Conservation (phyloP, 2,113 vertebrate species). For the Toxostoma redivivum region DNA sequence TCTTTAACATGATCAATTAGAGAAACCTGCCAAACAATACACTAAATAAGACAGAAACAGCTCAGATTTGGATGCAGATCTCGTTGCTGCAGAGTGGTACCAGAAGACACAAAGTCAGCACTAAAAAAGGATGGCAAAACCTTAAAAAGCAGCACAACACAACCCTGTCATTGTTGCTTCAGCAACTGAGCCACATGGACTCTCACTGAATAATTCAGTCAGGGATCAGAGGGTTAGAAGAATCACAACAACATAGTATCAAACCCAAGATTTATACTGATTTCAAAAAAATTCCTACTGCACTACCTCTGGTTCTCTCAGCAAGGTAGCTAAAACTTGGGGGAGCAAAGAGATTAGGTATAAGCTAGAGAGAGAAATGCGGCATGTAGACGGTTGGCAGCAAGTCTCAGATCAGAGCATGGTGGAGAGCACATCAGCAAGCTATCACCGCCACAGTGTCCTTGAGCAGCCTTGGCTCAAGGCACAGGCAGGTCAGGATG, state of each 20-base stretch:
- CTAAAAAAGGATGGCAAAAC: background rate
- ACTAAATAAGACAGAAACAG: background rate
- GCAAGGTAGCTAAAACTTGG: background rate
- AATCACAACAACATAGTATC: background rate
- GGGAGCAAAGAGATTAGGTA: background rate
- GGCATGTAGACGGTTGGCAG: background rate
- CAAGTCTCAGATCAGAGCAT: rapidly evolving
- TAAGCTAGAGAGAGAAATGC: background rate
- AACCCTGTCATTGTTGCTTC: background rate
- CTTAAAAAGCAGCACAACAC: background rate
- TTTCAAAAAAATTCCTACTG: background rate
- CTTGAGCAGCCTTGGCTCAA: background rate
- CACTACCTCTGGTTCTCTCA: background rate
- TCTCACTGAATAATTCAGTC: background rate
- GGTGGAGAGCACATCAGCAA: background rate
- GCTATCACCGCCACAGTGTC: rapidly evolving
- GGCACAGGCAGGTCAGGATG: background rate
- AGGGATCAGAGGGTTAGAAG: background rate
- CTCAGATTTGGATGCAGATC: background rate
- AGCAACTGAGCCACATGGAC: background rate
- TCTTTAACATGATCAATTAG: background rate
- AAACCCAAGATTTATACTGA: background rate
- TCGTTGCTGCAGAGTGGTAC: rapidly evolving
- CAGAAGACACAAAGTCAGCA: background rate
- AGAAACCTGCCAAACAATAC: background rate